Evolutionary conservation across 2,797 vertebrate species (phyloP).

Genomic region (Hephaestus fuliginosus): DNA sequence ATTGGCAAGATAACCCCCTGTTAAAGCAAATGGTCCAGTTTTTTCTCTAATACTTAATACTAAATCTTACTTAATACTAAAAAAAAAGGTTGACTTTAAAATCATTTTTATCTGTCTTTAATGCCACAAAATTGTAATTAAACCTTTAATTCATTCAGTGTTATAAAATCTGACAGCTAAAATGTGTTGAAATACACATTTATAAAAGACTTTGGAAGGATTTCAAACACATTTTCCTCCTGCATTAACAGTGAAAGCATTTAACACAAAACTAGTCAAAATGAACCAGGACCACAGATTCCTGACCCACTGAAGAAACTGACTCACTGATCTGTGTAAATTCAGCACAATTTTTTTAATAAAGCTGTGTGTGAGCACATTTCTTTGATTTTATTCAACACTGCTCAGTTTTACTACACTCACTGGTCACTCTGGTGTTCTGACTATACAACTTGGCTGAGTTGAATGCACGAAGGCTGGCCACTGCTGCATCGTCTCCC

Average conservation of each 20-base stretch:
- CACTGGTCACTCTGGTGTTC: neutral
- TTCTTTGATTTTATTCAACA: neutral
- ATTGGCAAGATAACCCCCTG: neutral
- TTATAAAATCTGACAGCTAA: neutral
- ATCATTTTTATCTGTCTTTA: neutral
- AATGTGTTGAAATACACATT: neutral
- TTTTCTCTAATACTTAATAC: neutral
- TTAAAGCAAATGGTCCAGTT: neutral
- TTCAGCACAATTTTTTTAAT: neutral
- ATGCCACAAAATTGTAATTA: neutral
- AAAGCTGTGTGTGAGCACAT: neutral
- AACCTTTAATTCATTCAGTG: neutral
- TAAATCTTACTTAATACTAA: no score
- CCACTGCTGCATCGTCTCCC: neutral
- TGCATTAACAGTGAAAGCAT: neutral
- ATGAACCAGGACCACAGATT: neutral
- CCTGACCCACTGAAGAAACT: neutral
- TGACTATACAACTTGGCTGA: neutral
- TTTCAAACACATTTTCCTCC: neutral
- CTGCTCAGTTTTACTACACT: neutral
- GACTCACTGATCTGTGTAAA: slow-evolving; percentile 1
- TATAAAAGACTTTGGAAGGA: neutral
- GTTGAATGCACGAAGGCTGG: neutral
- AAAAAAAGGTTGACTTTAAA: neutral
- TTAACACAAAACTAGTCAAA: neutral